phyloP scores from a whole-genome alignment of 2,113 vertebrate genomes.

The Lonchura striata region DNA sequence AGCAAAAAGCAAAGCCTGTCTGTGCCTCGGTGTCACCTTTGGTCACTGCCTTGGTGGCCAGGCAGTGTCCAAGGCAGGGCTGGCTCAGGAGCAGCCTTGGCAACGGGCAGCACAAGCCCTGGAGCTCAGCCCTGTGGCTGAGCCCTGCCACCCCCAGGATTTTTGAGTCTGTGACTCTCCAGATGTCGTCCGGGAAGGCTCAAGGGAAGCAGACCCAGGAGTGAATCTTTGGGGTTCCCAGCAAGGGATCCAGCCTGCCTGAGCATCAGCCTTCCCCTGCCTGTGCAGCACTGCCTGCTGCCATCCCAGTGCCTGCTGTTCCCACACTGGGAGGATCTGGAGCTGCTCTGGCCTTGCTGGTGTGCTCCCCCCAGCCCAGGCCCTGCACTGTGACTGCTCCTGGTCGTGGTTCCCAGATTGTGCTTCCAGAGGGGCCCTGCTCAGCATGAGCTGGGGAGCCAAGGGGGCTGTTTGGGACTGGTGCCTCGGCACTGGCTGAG shows the following conservation, averaged over 20 bases:
- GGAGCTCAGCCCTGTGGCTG: not conserved
- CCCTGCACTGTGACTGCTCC: rapidly evolving
- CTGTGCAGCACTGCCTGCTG: not conserved
- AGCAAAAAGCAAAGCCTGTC: not conserved
- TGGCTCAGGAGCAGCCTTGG: not conserved
- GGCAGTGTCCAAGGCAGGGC: not conserved
- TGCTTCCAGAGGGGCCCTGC: not conserved
- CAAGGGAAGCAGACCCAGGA: not conserved
- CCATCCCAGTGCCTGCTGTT: rapidly evolving
- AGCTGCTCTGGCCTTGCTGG: not conserved
- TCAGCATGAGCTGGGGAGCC: not conserved
- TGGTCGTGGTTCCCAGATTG: rapidly evolving
- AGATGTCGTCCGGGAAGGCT: not conserved
- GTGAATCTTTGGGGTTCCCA: not conserved
- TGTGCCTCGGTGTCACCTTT: not conserved
- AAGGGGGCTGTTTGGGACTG: too few relatives aligned
- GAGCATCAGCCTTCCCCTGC: not conserved
- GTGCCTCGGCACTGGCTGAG: rapidly evolving
- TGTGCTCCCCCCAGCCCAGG: not conserved
- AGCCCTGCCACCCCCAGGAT: not conserved
- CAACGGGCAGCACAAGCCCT: not conserved
- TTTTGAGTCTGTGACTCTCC: not conserved
- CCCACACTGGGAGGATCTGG: rapidly evolving
- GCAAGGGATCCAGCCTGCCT: not conserved
- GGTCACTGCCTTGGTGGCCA: not conserved